Evolutionary conservation across 2,113 vertebrate species (phyloP).

Genomic region (Crotalus viridis): DNA sequence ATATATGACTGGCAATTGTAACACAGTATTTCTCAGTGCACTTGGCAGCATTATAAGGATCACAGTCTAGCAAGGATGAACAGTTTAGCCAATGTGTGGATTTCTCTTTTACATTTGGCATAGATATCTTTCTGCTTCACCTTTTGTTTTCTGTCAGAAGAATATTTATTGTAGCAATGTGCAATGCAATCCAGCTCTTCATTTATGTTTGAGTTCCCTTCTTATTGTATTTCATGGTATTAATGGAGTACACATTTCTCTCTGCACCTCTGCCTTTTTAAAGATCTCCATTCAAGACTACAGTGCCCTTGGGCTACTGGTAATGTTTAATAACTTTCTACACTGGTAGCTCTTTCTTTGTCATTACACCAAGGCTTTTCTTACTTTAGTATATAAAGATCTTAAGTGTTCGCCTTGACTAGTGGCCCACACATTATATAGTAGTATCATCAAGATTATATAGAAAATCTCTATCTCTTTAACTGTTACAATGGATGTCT

Average conservation of each 20-base stretch:
- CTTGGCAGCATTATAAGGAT: conserved; percentile 30
- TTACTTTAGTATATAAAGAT: neutral
- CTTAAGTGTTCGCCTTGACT: conserved; percentile 23
- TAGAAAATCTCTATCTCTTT: neutral
- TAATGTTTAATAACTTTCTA: conserved; percentile 29
- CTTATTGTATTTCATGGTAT: neutral
- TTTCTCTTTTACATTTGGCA: conserved; percentile 38
- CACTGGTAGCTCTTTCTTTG: conserved; percentile 36
- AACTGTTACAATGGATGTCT: conserved; percentile 22
- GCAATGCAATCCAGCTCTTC: conserved; percentile 12
- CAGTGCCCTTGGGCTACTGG: neutral
- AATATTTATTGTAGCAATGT: neutral
- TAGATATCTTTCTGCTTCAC: conserved; percentile 33
- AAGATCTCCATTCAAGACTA: conserved; percentile 24
- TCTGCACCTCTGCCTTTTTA: conserved; percentile 9
- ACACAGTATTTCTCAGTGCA: conserved; percentile 31
- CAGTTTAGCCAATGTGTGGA: conserved; percentile 32
- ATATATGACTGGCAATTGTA: conserved; percentile 51
- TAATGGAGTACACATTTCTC: neutral
- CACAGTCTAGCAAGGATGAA: conserved; percentile 46
- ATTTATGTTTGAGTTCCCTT: neutral
- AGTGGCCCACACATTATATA: neutral
- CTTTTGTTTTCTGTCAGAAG: conserved; percentile 43
- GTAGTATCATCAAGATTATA: neutral
- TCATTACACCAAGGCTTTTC: conserved; percentile 12